These are phyloP conservation scores for Pheosia gnoma DNA, from an alignment of 2,888 invertebrate genomes.

Conservation along the genomic window DNA sequence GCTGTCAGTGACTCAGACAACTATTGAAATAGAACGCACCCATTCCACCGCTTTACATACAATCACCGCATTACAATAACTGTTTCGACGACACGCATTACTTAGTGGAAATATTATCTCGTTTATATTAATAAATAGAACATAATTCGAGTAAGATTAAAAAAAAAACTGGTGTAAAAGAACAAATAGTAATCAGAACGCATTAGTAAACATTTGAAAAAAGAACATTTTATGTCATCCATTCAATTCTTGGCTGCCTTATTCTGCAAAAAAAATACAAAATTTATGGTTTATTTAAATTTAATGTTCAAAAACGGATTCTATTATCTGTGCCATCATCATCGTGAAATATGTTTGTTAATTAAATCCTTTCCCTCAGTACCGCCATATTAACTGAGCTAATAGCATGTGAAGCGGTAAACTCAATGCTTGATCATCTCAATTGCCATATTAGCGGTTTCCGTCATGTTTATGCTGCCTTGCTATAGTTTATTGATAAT, in stretches of 20 bases:
- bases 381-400: constrained; percentile 21
- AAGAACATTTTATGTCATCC: neutral
- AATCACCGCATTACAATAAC: constrained; percentile 49
- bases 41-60: constrained; percentile 49
- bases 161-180: too few species aligned
- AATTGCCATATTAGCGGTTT: constrained; percentile 20
- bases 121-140: constrained; percentile 5
- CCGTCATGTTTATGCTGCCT: constrained; percentile 3
- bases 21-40: constrained; percentile 40
- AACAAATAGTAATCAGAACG: too few species aligned
- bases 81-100: constrained; percentile 32
- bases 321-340: constrained; percentile 22
- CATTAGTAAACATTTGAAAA: too few species aligned
- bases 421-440: constrained; percentile 25
- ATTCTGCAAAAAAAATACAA: neutral
- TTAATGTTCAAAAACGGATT: neutral
- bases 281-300: neutral
- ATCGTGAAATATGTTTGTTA: constrained; percentile 31
- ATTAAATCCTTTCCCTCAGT: neutral
- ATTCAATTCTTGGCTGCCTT: neutral
- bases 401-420: constrained; percentile 26
- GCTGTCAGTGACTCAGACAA: constrained; percentile 35
- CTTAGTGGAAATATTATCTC: constrained; percentile 16
- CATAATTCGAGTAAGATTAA: too few species aligned
- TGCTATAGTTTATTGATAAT: constrained; percentile 23